Conservation (phyloP, 2,888 invertebrate genomes). For the Limenitis camilla region DNA sequence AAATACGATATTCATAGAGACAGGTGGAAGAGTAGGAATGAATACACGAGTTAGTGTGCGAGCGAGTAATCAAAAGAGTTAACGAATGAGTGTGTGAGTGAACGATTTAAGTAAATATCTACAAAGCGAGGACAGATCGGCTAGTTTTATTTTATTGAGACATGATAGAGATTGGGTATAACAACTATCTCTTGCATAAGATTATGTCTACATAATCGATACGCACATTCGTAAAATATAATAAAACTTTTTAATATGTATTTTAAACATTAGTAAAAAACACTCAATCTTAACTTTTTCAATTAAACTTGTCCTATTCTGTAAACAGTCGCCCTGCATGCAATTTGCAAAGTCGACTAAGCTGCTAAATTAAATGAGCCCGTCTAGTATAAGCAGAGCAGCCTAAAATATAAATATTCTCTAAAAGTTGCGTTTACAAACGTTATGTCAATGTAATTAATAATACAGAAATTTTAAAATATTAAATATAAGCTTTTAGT, state of each 20-base stretch:
- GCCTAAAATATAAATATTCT: neutral
- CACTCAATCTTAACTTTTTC: constrained; percentile 12
- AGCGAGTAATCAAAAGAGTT: too few species aligned
- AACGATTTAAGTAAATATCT: too few species aligned
- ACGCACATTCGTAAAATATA: neutral
- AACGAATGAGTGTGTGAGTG: too few species aligned
- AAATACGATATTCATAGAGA: too few species aligned
- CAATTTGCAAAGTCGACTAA: constrained; percentile 24
- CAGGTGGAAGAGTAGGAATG: too few species aligned
- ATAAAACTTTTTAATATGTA: neutral
- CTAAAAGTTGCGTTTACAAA: neutral
- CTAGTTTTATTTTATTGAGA: too few species aligned
- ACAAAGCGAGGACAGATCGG: too few species aligned
- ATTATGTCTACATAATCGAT: too few species aligned
- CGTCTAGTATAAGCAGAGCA: constrained; percentile 16
- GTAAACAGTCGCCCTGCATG: constrained; percentile 15
- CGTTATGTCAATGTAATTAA: neutral
- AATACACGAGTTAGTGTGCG: too few species aligned
- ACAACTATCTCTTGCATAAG: too few species aligned
- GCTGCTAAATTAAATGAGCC: constrained; percentile 24
- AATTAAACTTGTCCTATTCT: constrained; percentile 20
- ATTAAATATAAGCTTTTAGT: too few species aligned
- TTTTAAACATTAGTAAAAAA: constrained; percentile 2
- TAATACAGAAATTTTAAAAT: neutral
- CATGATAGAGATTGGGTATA: neutral